These are phyloP conservation scores for Zeuzera pyrina DNA, from an alignment of 2,888 invertebrate species.

Conservation along the genomic window DNA sequence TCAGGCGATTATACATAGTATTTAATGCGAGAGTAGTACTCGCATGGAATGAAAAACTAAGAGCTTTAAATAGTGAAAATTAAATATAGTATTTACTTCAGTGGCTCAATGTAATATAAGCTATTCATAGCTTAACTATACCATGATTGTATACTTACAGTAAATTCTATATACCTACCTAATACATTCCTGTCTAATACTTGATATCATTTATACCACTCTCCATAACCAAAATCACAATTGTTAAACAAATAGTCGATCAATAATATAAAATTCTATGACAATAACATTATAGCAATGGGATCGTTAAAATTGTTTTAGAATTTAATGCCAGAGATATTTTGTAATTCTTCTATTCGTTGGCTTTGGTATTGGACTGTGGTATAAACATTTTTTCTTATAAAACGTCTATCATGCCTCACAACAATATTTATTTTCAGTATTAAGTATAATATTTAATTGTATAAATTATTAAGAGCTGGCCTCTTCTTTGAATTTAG, in stretches of 20 bases:
- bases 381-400: slow-evolving; percentile 27
- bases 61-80: slow-evolving; percentile 73
- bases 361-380: slow-evolving; percentile 52
- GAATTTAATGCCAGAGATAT: slow-evolving; percentile 5
- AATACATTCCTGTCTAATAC: slow-evolving; percentile 28
- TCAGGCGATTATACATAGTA: slow-evolving; percentile 48
- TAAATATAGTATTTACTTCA: slow-evolving; percentile 66
- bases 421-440: slow-evolving; percentile 23
- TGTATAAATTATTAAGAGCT: slow-evolving; percentile 27
- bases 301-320: slow-evolving; percentile 10
- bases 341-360: slow-evolving; percentile 3
- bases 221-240: slow-evolving; percentile 48
- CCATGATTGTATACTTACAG: slow-evolving; percentile 50
- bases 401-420: slow-evolving; percentile 17
- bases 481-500: slow-evolving; percentile 34
- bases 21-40: slow-evolving; percentile 54
- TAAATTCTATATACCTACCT: slow-evolving; percentile 19
- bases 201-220: slow-evolving; percentile 37
- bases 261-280: slow-evolving; percentile 28
- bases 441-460: slow-evolving; percentile 21
- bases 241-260: slow-evolving; percentile 6
- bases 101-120: slow-evolving; percentile 64
- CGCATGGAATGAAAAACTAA: slow-evolving; percentile 67
- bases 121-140: slow-evolving; percentile 63
- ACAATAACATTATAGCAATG: slow-evolving; percentile 29